Evolutionary conservation across 2,797 vertebrate genomes (phyloP).

Genomic region (Cetoscarus ocellatus): DNA sequence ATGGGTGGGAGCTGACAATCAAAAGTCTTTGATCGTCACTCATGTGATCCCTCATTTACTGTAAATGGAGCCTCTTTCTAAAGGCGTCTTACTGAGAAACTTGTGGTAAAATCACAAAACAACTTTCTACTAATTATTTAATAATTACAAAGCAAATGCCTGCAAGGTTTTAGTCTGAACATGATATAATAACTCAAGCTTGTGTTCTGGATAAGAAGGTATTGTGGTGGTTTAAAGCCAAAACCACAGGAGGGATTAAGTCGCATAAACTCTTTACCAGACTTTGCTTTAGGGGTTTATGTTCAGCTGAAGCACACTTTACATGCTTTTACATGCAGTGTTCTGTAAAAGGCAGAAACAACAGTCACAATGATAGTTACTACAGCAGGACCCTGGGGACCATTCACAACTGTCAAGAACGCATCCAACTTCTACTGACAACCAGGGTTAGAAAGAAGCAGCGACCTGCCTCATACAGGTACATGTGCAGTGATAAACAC

Average conservation of each 20-base stretch:
- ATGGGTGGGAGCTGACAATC: constrained; percentile 12
- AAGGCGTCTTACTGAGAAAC: constrained; percentile 8
- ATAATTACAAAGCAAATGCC: constrained; percentile 20
- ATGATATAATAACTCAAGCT: constrained; percentile 20
- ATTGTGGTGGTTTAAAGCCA: constrained; percentile 51
- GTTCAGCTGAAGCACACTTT: constrained; percentile 14
- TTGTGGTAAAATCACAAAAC: constrained; percentile 7
- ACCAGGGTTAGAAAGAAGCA: background rate
- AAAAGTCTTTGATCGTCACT: constrained; percentile 48
- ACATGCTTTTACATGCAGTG: constrained; percentile 24
- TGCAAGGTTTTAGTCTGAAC: constrained; percentile 28
- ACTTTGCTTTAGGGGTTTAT: constrained; percentile 23
- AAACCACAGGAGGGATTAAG: constrained; percentile 53
- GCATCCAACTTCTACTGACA: background rate
- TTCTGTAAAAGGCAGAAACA: background rate
- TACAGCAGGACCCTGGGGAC: background rate
- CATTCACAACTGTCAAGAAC: background rate
- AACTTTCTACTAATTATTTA: background rate
- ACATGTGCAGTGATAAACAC: too few species aligned
- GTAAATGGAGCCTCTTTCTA: constrained; percentile 11
- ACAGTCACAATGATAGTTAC: background rate
- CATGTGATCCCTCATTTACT: constrained; percentile 31
- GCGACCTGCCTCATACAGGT: too few species aligned
- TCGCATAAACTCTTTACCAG: constrained; percentile 36
- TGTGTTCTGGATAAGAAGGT: constrained; percentile 20